These are phyloP conservation scores for Conopomorpha cramerella DNA, from an alignment of 1,140 invertebrate genomes.

Conservation along the genomic window DNA sequence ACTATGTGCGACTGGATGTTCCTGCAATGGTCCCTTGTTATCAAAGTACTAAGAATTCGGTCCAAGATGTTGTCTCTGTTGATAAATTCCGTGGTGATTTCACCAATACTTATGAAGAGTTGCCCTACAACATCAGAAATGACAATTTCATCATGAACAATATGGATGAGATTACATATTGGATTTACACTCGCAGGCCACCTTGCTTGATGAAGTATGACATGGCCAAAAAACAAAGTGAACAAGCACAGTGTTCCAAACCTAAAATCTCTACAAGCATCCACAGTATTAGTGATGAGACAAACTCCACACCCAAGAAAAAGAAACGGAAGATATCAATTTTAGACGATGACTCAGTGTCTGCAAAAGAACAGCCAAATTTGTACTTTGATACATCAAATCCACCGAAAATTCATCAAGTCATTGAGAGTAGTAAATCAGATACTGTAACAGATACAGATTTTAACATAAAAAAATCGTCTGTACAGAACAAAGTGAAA, in stretches of 20 bases:
- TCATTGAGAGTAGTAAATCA: conserved; percentile 20
- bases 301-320: conserved; percentile 17
- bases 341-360: conserved; percentile 27
- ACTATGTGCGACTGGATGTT: too few species aligned
- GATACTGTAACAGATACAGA: conserved; percentile 30
- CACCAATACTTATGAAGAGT: too few species aligned
- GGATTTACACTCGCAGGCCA: conserved; percentile 40
- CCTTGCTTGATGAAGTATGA: conserved; percentile 44
- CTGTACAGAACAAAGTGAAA: conserved; percentile 21
- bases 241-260: conserved; percentile 20
- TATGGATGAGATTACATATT: conserved; percentile 49
- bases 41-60: too few species aligned
- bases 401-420: conserved; percentile 15
- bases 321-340: conserved; percentile 35
- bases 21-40: too few species aligned
- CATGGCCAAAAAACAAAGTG: conserved; percentile 28
- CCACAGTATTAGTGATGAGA: conserved; percentile 18
- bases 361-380: conserved; percentile 31
- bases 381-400: conserved; percentile 28
- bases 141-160: conserved; percentile 41
- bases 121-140: conserved; percentile 2
- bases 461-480: conserved; percentile 34
- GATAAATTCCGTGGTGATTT: too few species aligned
- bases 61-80: too few species aligned
- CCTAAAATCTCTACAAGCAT: conserved; percentile 21